Evolutionary conservation across 2,797 vertebrate species (phyloP).

Genomic region (Pseudochromis fuscus): DNA sequence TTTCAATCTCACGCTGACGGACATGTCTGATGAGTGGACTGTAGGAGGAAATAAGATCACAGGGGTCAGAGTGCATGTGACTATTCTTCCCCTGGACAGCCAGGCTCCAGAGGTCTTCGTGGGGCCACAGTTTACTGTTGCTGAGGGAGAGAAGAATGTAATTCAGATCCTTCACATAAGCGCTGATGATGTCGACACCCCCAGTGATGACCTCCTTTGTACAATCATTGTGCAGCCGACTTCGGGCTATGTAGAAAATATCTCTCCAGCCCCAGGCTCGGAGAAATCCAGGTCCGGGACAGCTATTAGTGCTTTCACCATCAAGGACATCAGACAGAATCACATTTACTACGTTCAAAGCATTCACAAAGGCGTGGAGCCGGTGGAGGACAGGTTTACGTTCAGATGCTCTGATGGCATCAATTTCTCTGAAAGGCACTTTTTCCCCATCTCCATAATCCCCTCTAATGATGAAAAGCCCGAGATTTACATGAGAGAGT

Average conservation of each 20-base stretch:
- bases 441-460: slow-evolving; percentile 92
- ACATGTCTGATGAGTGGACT: slow-evolving; percentile 93
- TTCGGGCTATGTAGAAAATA: slow-evolving; percentile 95
- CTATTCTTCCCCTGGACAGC: slow-evolving; percentile 94
- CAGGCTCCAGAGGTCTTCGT: slow-evolving; percentile 92
- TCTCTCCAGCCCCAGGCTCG: slow-evolving; percentile 95
- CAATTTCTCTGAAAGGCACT: slow-evolving; percentile 92
- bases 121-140: slow-evolving; percentile 87
- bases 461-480: slow-evolving; percentile 95
- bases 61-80: slow-evolving; percentile 92
- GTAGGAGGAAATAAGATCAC: slow-evolving; percentile 89
- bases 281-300: slow-evolving; percentile 95
- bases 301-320: slow-evolving; percentile 94
- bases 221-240: slow-evolving; percentile 93
- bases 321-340: slow-evolving; percentile 92
- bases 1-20: slow-evolving; percentile 95
- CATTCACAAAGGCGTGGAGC: slow-evolving; percentile 93
- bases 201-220: slow-evolving; percentile 92
- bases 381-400: slow-evolving; percentile 94
- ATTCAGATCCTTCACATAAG: slow-evolving; percentile 88
- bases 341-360: slow-evolving; percentile 98
- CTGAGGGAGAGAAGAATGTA: slow-evolving; percentile 89
- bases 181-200: slow-evolving; percentile 90
- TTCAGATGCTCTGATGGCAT: slow-evolving; percentile 97
- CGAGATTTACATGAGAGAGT: slow-evolving; percentile 93